These are phyloP conservation scores for Globodera rostochiensis DNA, from an alignment of 1,140 invertebrate genomes.

Conservation along the genomic window DNA sequence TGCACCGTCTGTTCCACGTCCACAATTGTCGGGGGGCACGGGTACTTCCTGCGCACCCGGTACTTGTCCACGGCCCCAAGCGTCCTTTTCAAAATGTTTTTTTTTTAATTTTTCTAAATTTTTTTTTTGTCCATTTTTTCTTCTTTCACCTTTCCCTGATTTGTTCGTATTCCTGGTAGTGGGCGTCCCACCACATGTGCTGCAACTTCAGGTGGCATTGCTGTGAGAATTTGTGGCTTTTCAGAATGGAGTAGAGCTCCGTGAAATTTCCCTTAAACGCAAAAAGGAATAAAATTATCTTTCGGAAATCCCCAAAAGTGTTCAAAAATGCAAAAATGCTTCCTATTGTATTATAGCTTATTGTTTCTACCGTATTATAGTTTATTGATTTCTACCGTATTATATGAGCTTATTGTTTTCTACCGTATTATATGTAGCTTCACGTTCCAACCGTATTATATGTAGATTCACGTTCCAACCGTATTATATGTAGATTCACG, in stretches of 20 bases:
- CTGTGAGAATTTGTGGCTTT: slow-evolving; percentile 91
- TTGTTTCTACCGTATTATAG: too few species aligned
- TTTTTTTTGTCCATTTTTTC: too few species aligned
- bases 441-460: slow-evolving; percentile 72
- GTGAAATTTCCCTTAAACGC: slow-evolving; percentile 78
- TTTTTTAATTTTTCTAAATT: slow-evolving; percentile 1
- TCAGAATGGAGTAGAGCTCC: slow-evolving; percentile 79
- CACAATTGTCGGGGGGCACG: slow-evolving; percentile 92
- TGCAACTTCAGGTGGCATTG: slow-evolving; percentile 94
- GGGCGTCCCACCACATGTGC: slow-evolving; percentile 91
- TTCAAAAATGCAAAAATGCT: too few species aligned
- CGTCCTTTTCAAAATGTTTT: slow-evolving; percentile 71
- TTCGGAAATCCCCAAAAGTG: too few species aligned
- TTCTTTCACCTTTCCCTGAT: slow-evolving; percentile 74
- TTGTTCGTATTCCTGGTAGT: slow-evolving; percentile 91
- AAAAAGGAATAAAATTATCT: too few species aligned
- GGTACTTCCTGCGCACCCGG: slow-evolving; percentile 97
- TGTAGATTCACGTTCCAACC: slow-evolving; percentile 77
- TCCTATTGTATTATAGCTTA: too few species aligned
- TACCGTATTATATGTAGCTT: too few species aligned
- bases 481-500: too few species aligned
- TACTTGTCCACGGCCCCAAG: slow-evolving; percentile 99
- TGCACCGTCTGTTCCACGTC: slow-evolving; percentile 99
- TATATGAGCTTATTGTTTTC: too few species aligned
- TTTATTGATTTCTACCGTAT: too few species aligned